Base-by-base conservation (phyloP, 2,888 invertebrate species). In the Drosophila siamana region DNA sequence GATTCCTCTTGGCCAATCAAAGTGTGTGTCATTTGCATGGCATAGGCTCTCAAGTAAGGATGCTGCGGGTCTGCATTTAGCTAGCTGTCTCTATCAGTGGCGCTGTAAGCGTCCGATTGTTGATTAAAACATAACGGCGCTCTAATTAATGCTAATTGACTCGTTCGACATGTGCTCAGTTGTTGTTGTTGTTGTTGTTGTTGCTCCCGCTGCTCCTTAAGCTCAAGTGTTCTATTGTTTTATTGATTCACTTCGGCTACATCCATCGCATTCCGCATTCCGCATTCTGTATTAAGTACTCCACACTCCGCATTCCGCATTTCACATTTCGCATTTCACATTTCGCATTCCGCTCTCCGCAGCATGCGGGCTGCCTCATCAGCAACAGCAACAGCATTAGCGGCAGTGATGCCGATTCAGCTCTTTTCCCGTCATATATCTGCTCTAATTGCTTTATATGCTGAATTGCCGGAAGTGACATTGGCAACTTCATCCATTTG, bases 81-180 rank as follows among this genome's bases (percentile, higher is more conserved):
- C 1, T 24, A 9, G 41, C 16, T 41, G 54, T 46, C 41, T n/a
- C n/a, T n/a, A n/a, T n/a, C 44, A 19, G 26, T 11, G 26, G 16
- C 26, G 48, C 30, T 1, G 33, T n/a, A 4, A 1, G 7, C 5
- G 44, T 30, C 30, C 67, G 52, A 65, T 59, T 69, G 76, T 65
- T 70, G 79, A 85, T 78, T 85, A 78, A 87, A 85, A 70, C 75
- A 74, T 71, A 86, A 71, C 78, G 62, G 70, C 44, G 56, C 73
- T 62, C 70, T 84, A 85, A 84, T 81, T 87, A 88, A 82, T 78
- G 72, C 70, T 74, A 87, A 85, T 85, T 87, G 89, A 78, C 65
- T 69, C 62, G 57, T 71, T 67, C 69, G 69, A 72, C 82, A 76
- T 70, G 67, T 68, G 62, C 16, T 33, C 40, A 26, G 47, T 38